Conservation (phyloP, 2,888 invertebrate species). For the Biston betularia region DNA sequence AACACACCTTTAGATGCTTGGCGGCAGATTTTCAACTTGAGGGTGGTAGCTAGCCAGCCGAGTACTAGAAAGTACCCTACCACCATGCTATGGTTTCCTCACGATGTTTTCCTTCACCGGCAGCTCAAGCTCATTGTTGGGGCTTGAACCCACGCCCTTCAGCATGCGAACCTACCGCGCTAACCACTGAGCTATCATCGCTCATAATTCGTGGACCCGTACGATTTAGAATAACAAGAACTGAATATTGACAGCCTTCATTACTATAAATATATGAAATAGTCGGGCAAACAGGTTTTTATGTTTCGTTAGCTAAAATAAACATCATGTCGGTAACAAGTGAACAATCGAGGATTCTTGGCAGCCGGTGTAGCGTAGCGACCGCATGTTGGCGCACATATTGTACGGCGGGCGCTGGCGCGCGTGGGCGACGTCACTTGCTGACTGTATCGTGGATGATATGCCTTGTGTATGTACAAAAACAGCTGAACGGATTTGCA, state of each 20-base stretch:
- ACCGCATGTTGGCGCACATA: conserved; percentile 47
- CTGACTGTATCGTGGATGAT: conserved; percentile 29
- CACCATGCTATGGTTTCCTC: no score
- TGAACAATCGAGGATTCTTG: conserved; percentile 70
- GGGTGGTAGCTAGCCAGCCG: no score
- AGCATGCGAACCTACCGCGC: no score
- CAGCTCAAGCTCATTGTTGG: no score
- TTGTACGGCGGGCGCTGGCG: conserved; percentile 29
- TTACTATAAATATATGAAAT: background rate
- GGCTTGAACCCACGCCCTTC: no score
- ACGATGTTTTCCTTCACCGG: no score
- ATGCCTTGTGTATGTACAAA: background rate
- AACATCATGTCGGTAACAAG: conserved; percentile 39
- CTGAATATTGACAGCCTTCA: background rate
- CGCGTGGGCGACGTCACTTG: conserved; percentile 35
- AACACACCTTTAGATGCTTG: no score
- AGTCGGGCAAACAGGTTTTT: conserved; percentile 35
- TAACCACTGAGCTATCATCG: no score
- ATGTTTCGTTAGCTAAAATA: conserved; percentile 46
- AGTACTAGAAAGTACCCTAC: no score
- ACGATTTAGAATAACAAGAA: background rate
- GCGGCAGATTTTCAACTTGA: no score
- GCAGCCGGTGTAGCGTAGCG: conserved; percentile 52
- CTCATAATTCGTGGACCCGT: no score
- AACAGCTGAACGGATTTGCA: no score